phyloP scores from a whole-genome alignment of 2,888 invertebrate species.

The Phalangium opilio region DNA sequence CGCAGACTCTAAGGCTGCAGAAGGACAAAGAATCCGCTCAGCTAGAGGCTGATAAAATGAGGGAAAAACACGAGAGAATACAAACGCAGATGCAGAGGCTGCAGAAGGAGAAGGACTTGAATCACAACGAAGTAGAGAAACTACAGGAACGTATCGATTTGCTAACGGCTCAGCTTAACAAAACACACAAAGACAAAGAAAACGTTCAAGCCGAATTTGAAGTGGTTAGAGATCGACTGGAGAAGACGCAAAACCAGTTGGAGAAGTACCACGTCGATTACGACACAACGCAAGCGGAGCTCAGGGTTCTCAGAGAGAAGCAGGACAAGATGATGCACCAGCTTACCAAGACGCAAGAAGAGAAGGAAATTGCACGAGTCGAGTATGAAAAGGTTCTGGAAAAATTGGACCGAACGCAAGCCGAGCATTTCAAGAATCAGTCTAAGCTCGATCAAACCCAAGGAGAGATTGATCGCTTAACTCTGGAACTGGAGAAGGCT shows the following conservation, averaged over 20 bases:
- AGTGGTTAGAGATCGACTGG: constrained; percentile 70
- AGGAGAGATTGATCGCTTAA: constrained; percentile 69
- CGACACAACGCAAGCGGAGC: constrained; percentile 68
- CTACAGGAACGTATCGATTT: constrained; percentile 66
- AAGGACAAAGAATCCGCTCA: constrained; percentile 76
- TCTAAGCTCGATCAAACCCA: constrained; percentile 73
- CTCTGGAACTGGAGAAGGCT: constrained; percentile 71
- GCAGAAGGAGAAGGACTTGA: constrained; percentile 73
- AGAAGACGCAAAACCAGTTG: constrained; percentile 43
- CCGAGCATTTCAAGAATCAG: constrained; percentile 73
- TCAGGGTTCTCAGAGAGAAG: constrained; percentile 75
- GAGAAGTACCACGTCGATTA: constrained; percentile 52
- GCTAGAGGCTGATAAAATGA: constrained; percentile 64
- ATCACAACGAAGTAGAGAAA: constrained; percentile 63
- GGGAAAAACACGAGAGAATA: constrained; percentile 75
- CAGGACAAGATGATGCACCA: constrained; percentile 62
- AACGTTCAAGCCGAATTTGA: constrained; percentile 70
- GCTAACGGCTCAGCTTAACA: constrained; percentile 60
- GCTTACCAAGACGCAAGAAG: constrained; percentile 65
- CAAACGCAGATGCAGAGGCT: constrained; percentile 58
- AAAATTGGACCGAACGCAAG: constrained; percentile 57
- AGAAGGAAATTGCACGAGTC: constrained; percentile 71
- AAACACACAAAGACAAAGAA: constrained; percentile 69
- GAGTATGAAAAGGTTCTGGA: constrained; percentile 83
- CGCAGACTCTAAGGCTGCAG: constrained; percentile 69